phyloP scores from a whole-genome alignment of 2,888 invertebrate genomes.

The Ptychoptera albimana region DNA sequence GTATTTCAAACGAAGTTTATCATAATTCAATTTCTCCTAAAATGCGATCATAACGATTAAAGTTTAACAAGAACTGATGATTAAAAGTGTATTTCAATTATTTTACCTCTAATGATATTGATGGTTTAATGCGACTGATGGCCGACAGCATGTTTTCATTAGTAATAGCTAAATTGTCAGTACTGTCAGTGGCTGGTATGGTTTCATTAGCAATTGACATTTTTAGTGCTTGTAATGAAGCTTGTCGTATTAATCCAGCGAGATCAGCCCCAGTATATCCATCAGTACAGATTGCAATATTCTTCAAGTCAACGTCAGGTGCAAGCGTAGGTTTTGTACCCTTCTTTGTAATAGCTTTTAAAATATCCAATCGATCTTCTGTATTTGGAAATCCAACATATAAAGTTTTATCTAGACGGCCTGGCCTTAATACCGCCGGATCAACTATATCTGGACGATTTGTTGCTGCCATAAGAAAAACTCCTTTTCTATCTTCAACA shows the following conservation, averaged over 20 bases:
- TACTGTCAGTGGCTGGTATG: constrained; percentile 19
- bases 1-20: constrained; percentile 52
- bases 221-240: constrained; percentile 64
- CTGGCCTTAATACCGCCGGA: constrained; percentile 77
- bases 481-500: constrained; percentile 75
- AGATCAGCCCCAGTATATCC: constrained; percentile 92
- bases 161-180: constrained; percentile 43
- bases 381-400: constrained; percentile 77
- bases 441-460: constrained; percentile 96
- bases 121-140: constrained; percentile 66
- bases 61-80: background rate
- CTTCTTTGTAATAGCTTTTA: constrained; percentile 77
- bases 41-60: constrained; percentile 7
- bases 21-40: constrained; percentile 60
- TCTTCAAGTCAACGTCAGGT: constrained; percentile 57
- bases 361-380: constrained; percentile 71
- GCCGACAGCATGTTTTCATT: constrained; percentile 62
- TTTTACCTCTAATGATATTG: constrained; percentile 57
- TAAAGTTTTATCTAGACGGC: constrained; percentile 77
- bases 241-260: constrained; percentile 75
- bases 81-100: constrained; percentile 5
- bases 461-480: constrained; percentile 90
- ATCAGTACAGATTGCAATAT: constrained; percentile 50
- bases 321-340: constrained; percentile 64
- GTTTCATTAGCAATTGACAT: constrained; percentile 48